Evolutionary conservation across 2,113 vertebrate species (phyloP), one percentile per base, ranked within the genome.

Genomic region (Hyperoodon ampullatus): DNA sequence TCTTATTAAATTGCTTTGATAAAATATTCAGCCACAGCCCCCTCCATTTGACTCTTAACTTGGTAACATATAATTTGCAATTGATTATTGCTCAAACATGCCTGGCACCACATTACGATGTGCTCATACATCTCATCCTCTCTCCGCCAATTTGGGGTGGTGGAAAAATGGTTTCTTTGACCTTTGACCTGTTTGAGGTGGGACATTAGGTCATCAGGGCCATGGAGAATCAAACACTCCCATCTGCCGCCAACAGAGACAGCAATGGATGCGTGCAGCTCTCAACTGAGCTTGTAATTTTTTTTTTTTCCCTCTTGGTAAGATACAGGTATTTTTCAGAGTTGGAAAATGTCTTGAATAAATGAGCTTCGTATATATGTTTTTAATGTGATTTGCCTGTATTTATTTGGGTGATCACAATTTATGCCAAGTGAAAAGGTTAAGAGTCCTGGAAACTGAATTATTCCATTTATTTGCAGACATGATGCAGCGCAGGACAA

Each of bases 351-450:
- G 28, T 96, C 95, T 94, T 93, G 87, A 95, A 97, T 96, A 95
- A 96, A 97, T 78, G 93, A 97, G 93, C 92, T 95, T 78, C 96
- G 95, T 94, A 95, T 95, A 97, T 96, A 95, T 95, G 97, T 95
- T 97, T 96, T 81, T 96, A 93, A 6, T 94, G 91, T 96, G 97
- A 98, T 98, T 98, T 98, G 97, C 98, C 98, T 98, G 96, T 93
- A 88, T 98, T 98, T 97, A 96, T 95, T 35, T 97, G 97, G 97
- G 86, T 97, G 97, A 98, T 97, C 97, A 78, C 94, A 94, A 16
- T 97, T 98, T 98, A 98, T 98, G 98, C 98, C 98, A 98, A 98
- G 19, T 3, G 95, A 97, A 98, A 98, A 98, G 97, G 96, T 98
- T 98, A 92, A 94, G 97, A 95, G 97, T 89, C 97, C 26, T 0